Conservation (phyloP, 2,113 vertebrate species). For the Chelonoidis abingdonii region DNA sequence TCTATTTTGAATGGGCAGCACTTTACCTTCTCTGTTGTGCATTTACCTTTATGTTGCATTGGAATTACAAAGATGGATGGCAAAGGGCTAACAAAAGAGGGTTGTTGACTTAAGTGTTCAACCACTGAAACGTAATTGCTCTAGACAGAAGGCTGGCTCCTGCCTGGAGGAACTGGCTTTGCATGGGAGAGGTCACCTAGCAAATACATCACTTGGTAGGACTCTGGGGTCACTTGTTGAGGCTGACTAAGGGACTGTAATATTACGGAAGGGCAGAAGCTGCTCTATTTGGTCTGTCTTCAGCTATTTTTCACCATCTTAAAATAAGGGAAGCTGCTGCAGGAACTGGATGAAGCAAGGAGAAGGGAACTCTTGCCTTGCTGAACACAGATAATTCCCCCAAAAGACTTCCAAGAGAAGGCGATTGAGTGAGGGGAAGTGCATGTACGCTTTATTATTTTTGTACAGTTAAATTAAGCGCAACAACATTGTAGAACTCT, state of each 20-base stretch:
- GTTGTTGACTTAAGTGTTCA: neutral
- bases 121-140: neutral
- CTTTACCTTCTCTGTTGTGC: neutral
- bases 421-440: neutral
- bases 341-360: neutral
- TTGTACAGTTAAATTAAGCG: neutral
- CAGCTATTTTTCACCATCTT: neutral
- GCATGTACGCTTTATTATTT: neutral
- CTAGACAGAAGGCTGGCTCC: neutral
- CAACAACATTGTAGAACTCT: neutral
- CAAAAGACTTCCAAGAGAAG: neutral
- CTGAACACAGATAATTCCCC: neutral
- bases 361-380: neutral
- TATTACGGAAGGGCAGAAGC: neutral
- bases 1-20: neutral
- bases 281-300: neutral
- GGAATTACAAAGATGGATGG: neutral
- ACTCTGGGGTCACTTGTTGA: neutral
- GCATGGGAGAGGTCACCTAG: neutral
- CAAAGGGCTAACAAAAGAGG: neutral
- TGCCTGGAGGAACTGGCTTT: neutral
- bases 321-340: neutral
- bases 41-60: neutral
- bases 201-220: neutral
- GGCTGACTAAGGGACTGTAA: neutral